Evolutionary conservation across 2,797 vertebrate genomes (phyloP), one percentile per base, ranked within the genome.

Genomic region (Crocidura indochinensis): DNA sequence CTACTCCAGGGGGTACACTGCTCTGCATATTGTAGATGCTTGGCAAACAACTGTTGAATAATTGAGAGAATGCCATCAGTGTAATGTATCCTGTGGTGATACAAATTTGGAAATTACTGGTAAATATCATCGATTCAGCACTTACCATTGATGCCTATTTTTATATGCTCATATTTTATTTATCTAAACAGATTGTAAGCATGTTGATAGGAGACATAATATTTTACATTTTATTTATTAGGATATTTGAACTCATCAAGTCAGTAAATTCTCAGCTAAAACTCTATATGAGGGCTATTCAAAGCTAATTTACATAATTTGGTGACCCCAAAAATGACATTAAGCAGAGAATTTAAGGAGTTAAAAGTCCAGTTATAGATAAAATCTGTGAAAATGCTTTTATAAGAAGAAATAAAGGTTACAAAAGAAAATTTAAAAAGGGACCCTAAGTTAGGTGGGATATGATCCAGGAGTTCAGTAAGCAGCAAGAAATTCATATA

Each of bases 121-220:
- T 64, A 24, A 20, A 17, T 68, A n/a, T 67, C 10, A 93, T 51
- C 87, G 44, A 72, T 73, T 73, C 20, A 83, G n/a, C 47, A 73
- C 26, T 81, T 77, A 71, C 22, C 26, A 69, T 62, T 47, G 44
- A 56, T 19, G 1, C 89, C 2, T 26, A 80, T 80, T 83, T 81
- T 80, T 67, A 76, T 62, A 29, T 31, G 10, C 51, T 89, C 29
- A 47, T 51, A 72, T 73, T 87, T 76, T 47, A 62, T 27, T 84
- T 72, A 68, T 29, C 64, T 73, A 87, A 51, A 24, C 73, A 79
- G 65, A 74, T 22, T 60, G 8, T 68, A 68, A 84, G 29, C 1
- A 73, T 17, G 76, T 74, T 75, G 60, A 64, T 47, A 26, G 20
- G 31, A 78, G 51, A 69, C 0, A 27, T 31, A 79, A 68, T 44